These are phyloP conservation scores for Toxotes lorentzi DNA, from an alignment of 2,797 vertebrate species.

Conservation along the genomic window DNA sequence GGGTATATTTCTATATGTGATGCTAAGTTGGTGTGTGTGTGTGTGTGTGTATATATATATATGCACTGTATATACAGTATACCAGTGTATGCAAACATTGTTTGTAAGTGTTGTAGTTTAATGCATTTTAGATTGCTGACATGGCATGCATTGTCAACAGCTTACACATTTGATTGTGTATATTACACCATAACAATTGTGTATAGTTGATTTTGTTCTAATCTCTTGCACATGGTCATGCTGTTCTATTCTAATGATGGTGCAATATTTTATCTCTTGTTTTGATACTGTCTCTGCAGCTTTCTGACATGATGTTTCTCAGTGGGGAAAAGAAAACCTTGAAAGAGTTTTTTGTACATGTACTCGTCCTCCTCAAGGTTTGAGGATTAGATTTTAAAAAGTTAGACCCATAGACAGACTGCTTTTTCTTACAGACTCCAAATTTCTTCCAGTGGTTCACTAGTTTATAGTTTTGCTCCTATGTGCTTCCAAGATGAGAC, in stretches of 20 bases:
- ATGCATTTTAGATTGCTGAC: conserved; percentile 80
- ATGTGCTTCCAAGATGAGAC: conserved; percentile 85
- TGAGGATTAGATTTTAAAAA: conserved; percentile 62
- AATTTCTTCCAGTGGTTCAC: conserved; percentile 82
- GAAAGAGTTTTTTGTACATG: conserved; percentile 60
- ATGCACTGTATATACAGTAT: conserved; percentile 79
- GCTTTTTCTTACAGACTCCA: conserved; percentile 71
- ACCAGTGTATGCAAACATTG: conserved; percentile 83
- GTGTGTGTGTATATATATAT: conserved; percentile 48
- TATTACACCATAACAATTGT: conserved; percentile 82
- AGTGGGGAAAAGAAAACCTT: conserved; percentile 33
- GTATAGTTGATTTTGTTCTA: conserved; percentile 74
- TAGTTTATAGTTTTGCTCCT: conserved; percentile 77
- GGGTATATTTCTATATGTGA: conserved; percentile 85
- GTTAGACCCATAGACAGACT: conserved; percentile 52
- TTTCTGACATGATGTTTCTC: conserved; percentile 76
- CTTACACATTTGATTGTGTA: conserved; percentile 80
- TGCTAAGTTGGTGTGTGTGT: conserved; percentile 69
- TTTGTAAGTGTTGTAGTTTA: conserved; percentile 79
- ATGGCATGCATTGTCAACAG: conserved; percentile 80
- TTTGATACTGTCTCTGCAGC: conserved; percentile 83
- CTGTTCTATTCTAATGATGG: conserved; percentile 85
- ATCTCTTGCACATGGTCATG: conserved; percentile 81
- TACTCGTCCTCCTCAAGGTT: conserved; percentile 53
- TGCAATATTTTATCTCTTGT: conserved; percentile 88